Conservation (phyloP, 37 sponge, comb jelly and placozoan species). For the Spongia lamella region DNA sequence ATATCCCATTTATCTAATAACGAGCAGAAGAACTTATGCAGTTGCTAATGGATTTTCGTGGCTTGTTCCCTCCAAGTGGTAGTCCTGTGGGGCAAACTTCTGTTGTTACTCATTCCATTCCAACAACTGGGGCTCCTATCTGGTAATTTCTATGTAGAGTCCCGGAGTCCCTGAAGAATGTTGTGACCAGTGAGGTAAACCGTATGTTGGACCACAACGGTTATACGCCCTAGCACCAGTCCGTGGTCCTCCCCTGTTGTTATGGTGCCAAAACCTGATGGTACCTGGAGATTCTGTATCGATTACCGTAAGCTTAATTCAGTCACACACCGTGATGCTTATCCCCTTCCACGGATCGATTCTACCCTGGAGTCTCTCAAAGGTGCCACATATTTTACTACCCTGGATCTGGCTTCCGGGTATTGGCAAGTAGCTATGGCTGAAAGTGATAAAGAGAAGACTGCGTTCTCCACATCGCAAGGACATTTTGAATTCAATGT, state of each 20-base stretch:
- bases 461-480: constrained; percentile 55
- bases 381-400: constrained; percentile 37
- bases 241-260: constrained; percentile 38
- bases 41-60: too few species aligned
- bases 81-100: too few species aligned
- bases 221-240: constrained; percentile 24
- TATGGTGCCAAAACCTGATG: constrained; percentile 20
- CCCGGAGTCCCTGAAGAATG: not conserved
- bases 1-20: too few species aligned
- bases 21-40: too few species aligned
- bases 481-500: constrained; percentile 57
- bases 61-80: too few species aligned
- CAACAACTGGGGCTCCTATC: constrained; percentile 9
- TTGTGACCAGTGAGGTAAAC: too few species aligned
- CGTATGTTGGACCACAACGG: not conserved
- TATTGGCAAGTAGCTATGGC: constrained; percentile 62
- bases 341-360: constrained; percentile 55
- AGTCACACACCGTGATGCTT: constrained; percentile 47
- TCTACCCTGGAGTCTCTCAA: constrained; percentile 45
- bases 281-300: constrained; percentile 33
- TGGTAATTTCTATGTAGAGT: constrained; percentile 12
- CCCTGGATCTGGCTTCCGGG: constrained; percentile 53
- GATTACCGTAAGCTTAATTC: constrained; percentile 53
- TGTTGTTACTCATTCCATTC: too few species aligned
- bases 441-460: constrained; percentile 38